Conservation (phyloP, 2,797 vertebrate species). For the Podarcis siculus region DNA sequence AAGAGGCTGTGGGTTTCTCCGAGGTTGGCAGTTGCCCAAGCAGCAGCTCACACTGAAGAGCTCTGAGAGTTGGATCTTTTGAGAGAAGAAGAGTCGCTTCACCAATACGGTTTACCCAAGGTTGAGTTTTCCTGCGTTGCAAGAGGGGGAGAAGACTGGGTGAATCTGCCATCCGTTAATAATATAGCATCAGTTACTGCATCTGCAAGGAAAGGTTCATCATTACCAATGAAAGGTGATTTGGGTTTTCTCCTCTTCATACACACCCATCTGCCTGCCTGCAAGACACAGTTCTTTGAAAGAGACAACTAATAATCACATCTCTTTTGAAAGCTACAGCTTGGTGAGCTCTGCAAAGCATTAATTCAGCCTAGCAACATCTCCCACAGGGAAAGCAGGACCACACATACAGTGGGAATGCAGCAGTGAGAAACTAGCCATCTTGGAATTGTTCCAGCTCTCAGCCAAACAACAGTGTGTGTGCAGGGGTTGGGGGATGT, state of each 20-base stretch:
- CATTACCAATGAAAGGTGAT: background rate
- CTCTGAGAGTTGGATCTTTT: background rate
- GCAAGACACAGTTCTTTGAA: conserved; percentile 1
- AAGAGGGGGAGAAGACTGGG: background rate
- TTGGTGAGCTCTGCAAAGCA: conserved; percentile 17
- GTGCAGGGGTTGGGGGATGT: too few relatives aligned
- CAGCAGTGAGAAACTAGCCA: background rate
- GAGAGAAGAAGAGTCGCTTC: background rate
- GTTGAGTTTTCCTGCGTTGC: background rate
- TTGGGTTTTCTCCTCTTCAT: background rate
- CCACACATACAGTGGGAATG: conserved; percentile 4
- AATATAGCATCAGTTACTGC: background rate
- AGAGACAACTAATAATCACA: conserved; percentile 11
- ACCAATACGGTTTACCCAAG: background rate
- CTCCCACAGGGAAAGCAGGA: conserved; percentile 7
- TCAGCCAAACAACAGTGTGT: background rate
- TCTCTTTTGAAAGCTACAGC: conserved; percentile 20
- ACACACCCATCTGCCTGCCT: background rate
- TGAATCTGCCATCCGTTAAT: background rate
- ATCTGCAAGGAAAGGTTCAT: background rate
- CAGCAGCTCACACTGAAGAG: too few relatives aligned
- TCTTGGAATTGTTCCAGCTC: background rate
- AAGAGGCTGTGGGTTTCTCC: too few relatives aligned
- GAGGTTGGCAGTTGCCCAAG: too few relatives aligned
- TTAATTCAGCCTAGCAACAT: conserved; percentile 27